Evolutionary conservation across 1,140 invertebrate genomes (phyloP), one percentile per base, ranked within the genome.

Genomic region (Patella vulgata): DNA sequence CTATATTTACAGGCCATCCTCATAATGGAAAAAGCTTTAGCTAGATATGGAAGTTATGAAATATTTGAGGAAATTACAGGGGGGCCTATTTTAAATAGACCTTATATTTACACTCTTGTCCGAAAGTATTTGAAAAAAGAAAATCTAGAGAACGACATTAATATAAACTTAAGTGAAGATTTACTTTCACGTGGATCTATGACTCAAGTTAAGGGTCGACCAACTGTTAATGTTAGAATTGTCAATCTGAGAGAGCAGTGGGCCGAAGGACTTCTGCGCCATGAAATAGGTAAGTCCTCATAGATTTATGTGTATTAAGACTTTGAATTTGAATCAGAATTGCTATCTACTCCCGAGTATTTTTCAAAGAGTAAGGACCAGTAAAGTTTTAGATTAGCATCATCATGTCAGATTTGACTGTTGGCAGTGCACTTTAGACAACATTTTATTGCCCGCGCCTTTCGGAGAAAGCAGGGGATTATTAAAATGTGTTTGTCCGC

Each of bases 211-310:
- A 77, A 77, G 44, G 80, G 78, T 0, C 66, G 69, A 42, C 63
- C 75, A 9, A 68, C 64, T 9, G 52, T 82, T 1, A 79, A 77
- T 60, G 76, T 82, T 11, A 59, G 77, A 9, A 56, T 74, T n/a
- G 67, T 74, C 25, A 77, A 79, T 53, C 54, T 79, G 5, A 52
- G 78, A 46, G 75, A 79, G 56, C 59, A 66, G 31, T 80, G 80
- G 77, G 71, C 78, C 4, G 78, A 80, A 23, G 80, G 80, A 43
- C 58, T 82, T 14, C 68, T 82, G 4, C 53, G 75, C 19, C 80
- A 82, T 73, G 80, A 82, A 67, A 63, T 82, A 43, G 80, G 80
- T 82, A 61, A 52, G n/a, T n/a, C n/a, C n/a, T n/a, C n/a, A n/a
- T n/a, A n/a, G n/a, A 55, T 36, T 25, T 19, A 1, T n/a, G 12